A percentile compares a stretch with the other conserved stretches of the same genome.
phyloP scores from a whole-genome alignment of 2,113 vertebrate genomes.

The Tauraco erythrolophus region DNA sequence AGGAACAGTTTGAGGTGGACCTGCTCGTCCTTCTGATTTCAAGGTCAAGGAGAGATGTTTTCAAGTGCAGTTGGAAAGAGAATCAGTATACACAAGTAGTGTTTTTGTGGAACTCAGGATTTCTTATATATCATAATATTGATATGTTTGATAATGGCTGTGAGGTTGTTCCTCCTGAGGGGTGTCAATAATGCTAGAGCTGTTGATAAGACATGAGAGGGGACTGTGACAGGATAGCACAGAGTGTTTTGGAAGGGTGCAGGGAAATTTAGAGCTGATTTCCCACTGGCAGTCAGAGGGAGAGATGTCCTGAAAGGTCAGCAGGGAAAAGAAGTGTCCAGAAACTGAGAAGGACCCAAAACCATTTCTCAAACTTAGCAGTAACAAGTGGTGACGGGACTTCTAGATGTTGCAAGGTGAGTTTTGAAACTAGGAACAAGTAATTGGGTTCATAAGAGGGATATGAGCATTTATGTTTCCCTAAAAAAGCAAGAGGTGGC shows the following conservation, averaged over 20 bases:
- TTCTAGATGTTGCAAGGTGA: not conserved
- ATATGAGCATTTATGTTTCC: fast-evolving
- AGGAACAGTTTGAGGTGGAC: not conserved
- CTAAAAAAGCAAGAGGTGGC: not conserved
- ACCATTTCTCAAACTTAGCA: not conserved
- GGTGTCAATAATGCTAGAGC: not conserved
- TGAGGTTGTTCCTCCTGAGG: not conserved
- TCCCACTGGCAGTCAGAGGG: not conserved
- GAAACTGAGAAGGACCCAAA: not conserved
- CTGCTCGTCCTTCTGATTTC: not conserved
- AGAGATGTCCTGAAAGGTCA: not conserved
- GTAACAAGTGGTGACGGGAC: not conserved
- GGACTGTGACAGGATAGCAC: not conserved
- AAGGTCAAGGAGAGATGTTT: not conserved
- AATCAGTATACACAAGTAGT: not conserved
- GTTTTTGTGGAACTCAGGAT: not conserved
- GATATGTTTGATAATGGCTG: not conserved
- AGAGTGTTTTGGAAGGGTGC: not conserved
- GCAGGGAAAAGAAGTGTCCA: not conserved
- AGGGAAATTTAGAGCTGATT: not conserved
- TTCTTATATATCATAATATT: not conserved
- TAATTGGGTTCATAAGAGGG: not conserved
- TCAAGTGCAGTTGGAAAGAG: not conserved
- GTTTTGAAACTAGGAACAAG: not conserved
- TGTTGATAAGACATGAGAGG: not conserved